A percentile compares a stretch with the other conserved stretches of the same genome.
phyloP scores from a whole-genome alignment of 2,888 invertebrate genomes.

The Caenorhabditis parvicauda region DNA sequence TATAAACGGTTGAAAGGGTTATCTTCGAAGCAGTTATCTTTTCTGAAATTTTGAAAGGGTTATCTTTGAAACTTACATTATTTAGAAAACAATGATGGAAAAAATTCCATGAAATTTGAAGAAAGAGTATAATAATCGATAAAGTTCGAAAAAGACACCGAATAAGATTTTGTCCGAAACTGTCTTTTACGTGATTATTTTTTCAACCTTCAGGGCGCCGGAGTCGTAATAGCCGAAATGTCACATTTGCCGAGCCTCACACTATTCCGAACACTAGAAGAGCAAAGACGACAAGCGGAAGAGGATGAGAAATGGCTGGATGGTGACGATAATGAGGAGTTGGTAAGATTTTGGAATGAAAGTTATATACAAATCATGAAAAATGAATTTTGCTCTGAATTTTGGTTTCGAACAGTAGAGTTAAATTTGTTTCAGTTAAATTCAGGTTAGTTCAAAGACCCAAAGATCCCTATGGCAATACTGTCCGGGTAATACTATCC shows the following conservation, averaged over 20 bases:
- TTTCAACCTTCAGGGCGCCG: conserved; percentile 27
- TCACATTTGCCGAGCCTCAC: conserved; percentile 46
- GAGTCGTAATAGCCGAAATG: conserved; percentile 49
- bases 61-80: too few species aligned
- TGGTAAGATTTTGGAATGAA: too few species aligned
- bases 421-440: background rate
- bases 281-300: conserved; percentile 51
- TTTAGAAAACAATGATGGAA: too few species aligned
- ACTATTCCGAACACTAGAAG: conserved; percentile 49
- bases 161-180: too few species aligned
- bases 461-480: too few species aligned
- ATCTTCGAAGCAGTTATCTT: too few species aligned
- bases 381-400: too few species aligned
- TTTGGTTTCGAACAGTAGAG: background rate
- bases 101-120: too few species aligned
- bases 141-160: background rate
- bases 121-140: conserved; percentile 4
- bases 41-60: too few species aligned
- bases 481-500: too few species aligned
- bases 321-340: conserved; percentile 30
- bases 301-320: conserved; percentile 58
- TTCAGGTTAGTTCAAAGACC: background rate
- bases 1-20: too few species aligned
- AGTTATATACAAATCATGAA: too few species aligned
- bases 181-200: background rate